Conservation (phyloP, 2,113 vertebrate species). For the Scortum barcoo region DNA sequence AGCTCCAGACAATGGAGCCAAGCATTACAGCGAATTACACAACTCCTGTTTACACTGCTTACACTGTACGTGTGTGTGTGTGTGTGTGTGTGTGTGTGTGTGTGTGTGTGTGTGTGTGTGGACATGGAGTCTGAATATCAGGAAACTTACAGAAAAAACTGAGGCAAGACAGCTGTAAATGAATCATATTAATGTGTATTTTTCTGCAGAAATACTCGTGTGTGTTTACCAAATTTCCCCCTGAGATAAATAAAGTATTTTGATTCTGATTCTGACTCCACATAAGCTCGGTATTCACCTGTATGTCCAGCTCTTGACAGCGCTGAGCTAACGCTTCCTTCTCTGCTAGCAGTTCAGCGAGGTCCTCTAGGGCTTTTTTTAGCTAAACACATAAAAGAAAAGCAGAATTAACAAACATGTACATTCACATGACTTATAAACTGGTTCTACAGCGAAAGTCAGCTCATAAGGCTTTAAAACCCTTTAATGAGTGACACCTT, state of each 20-base stretch:
- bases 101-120: slow-evolving; percentile 29
- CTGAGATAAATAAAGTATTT: too few species aligned
- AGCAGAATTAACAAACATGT: not conserved
- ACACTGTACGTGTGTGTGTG: not conserved
- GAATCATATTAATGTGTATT: not conserved
- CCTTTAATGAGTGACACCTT: not conserved
- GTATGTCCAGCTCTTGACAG: slow-evolving; percentile 94
- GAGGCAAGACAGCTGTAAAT: not conserved
- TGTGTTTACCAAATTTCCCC: too few species aligned
- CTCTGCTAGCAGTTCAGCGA: slow-evolving; percentile 88
- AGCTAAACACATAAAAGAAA: slow-evolving; percentile 82
- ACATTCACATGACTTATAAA: not conserved
- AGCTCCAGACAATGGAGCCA: slow-evolving; percentile 73
- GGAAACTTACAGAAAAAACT: not conserved
- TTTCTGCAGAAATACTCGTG: not conserved
- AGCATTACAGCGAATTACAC: slow-evolving; percentile 59
- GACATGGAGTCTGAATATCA: slow-evolving; percentile 16
- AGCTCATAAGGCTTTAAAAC: not conserved
- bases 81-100: slow-evolving; percentile 14
- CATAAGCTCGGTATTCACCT: slow-evolving; percentile 83
- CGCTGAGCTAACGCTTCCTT: slow-evolving; percentile 94
- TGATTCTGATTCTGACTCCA: too few species aligned
- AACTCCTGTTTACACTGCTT: slow-evolving; percentile 65
- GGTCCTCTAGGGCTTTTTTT: slow-evolving; percentile 91
- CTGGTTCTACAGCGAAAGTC: not conserved